Conservation (phyloP, 2,113 vertebrate genomes). For the Isichthys henryi region DNA sequence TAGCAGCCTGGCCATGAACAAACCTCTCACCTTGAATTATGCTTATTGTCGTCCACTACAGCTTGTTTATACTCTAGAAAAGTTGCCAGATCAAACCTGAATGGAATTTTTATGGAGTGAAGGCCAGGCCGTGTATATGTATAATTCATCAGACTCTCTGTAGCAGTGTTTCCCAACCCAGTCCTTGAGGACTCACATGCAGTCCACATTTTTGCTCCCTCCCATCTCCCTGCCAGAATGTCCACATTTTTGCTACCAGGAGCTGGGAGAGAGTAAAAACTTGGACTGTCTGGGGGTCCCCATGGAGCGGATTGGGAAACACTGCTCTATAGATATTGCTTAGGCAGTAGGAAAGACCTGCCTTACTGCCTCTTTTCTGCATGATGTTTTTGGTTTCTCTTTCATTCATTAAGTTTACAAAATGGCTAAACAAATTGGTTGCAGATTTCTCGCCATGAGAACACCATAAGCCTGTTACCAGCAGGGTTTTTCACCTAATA, state of each 20-base stretch:
- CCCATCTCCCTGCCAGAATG: background rate
- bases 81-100: background rate
- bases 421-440: background rate
- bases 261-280: background rate
- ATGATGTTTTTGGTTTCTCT: background rate
- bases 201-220: background rate
- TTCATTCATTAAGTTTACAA: background rate
- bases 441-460: background rate
- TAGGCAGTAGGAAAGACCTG: background rate
- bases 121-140: no score
- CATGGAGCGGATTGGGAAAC: background rate
- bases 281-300: background rate
- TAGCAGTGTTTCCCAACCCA: background rate
- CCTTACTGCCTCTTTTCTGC: background rate
- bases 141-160: background rate
- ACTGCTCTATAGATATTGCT: background rate
- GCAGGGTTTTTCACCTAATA: background rate
- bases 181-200: background rate
- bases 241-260: background rate
- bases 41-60: background rate
- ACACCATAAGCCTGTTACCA: background rate
- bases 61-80: background rate
- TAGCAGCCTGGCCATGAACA: background rate
- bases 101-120: background rate
- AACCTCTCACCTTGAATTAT: slow-evolving; percentile 3